Evolutionary conservation across 2,888 invertebrate genomes (phyloP).

Genomic region (Omphaloscelis lunosa): DNA sequence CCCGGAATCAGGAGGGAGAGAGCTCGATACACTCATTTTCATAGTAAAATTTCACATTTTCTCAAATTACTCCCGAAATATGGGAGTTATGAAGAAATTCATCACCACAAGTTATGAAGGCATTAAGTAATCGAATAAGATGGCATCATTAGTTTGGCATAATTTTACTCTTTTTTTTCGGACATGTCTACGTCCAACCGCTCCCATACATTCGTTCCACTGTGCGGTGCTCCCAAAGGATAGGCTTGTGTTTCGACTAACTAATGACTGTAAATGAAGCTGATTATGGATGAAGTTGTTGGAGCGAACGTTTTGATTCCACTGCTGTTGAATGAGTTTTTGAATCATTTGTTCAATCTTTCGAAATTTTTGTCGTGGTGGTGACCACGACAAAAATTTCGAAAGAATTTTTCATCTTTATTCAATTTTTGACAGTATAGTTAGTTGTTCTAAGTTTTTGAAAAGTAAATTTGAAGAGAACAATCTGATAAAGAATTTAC

Average conservation of each 20-base stretch:
- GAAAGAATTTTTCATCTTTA: constrained; percentile 4
- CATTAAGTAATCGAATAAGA: no score
- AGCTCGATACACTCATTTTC: no score
- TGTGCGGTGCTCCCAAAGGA: constrained; percentile 56
- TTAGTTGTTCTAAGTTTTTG: neutral
- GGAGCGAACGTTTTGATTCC: constrained; percentile 46
- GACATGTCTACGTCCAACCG: no score
- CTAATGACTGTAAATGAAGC: constrained; percentile 58
- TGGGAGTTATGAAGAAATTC: no score
- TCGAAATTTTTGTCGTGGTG: no score
- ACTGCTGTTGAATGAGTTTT: constrained; percentile 34
- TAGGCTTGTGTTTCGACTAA: constrained; percentile 53
- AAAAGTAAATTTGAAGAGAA: constrained; percentile 15
- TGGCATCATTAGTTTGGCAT: no score
- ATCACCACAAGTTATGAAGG: no score
- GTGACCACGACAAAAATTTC: neutral
- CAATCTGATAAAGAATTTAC: constrained; percentile 13
- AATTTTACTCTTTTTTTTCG: no score
- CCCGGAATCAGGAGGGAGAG: no score
- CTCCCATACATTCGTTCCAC: no score
- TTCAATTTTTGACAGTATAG: constrained; percentile 16
- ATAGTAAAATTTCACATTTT: no score
- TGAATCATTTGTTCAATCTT: constrained; percentile 36
- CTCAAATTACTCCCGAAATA: no score
- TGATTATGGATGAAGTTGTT: constrained; percentile 53